These are phyloP conservation scores for Geopemphigus sp. DNA, from an alignment of 1,140 invertebrate genomes.

Conservation along the genomic window DNA sequence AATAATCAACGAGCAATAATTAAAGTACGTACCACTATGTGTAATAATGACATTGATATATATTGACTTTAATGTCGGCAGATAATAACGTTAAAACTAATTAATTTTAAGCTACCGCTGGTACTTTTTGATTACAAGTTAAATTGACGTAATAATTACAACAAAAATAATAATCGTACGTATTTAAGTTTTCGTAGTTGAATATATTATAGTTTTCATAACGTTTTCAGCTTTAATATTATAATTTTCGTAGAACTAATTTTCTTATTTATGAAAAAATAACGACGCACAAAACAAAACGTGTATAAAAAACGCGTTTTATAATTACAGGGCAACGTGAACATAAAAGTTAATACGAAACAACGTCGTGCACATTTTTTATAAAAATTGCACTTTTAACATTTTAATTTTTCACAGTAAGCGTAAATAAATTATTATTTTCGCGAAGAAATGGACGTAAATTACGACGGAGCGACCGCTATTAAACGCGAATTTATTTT, in stretches of 20 bases:
- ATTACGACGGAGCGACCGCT: no score
- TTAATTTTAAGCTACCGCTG: not conserved
- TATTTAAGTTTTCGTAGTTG: not conserved
- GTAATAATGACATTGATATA: not conserved
- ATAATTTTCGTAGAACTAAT: no score
- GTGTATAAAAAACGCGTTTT: not conserved
- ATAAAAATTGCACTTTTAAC: not conserved
- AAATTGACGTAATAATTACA: not conserved
- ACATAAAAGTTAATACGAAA: not conserved
- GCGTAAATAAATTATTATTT: no score
- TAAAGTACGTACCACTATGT: not conserved
- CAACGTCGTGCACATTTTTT: not conserved
- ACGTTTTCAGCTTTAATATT: no score
- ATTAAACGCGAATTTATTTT: no score
- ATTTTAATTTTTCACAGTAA: no score
- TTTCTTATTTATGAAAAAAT: no score
- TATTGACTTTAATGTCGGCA: not conserved
- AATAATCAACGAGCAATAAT: constrained; percentile 4
- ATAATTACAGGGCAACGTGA: not conserved
- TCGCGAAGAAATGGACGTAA: no score
- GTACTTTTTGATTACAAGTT: not conserved
- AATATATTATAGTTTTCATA: not conserved
- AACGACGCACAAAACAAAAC: not conserved
- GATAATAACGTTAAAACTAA: not conserved
- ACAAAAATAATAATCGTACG: no score